Percentiles rank a stretch among this genome's conserved stretches.
phyloP scores from a whole-genome alignment of 2,797 vertebrate species.

The Pogoniulus pusillus region DNA sequence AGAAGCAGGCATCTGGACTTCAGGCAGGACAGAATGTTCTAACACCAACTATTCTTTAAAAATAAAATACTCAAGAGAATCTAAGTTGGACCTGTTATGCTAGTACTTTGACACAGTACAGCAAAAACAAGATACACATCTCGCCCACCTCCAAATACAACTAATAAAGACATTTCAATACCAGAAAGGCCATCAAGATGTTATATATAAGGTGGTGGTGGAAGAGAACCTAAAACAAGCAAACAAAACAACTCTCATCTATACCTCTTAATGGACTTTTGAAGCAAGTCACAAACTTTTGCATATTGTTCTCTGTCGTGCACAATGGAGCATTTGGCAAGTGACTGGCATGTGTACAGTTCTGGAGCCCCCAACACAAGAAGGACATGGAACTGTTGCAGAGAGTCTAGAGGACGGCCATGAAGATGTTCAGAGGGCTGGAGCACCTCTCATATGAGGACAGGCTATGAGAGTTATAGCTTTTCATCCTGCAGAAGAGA shows the following conservation, averaged over 20 bases:
- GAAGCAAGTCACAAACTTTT: too few species aligned
- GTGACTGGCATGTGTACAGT: neutral
- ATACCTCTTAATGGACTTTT: neutral
- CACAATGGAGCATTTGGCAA: neutral
- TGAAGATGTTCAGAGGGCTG: too few species aligned
- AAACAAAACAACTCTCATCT: neutral
- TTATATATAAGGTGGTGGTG: accelerated
- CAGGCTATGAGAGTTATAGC: too few species aligned
- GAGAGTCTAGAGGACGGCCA: too few species aligned
- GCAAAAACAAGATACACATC: neutral
- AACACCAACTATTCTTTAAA: neutral
- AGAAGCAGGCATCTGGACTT: neutral
- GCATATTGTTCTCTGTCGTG: constrained; percentile 19
- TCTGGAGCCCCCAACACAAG: too few species aligned
- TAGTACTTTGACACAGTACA: neutral
- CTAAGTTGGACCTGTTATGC: neutral
- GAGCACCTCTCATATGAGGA: too few species aligned
- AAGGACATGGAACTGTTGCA: too few species aligned
- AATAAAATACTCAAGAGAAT: neutral
- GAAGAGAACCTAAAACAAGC: neutral
- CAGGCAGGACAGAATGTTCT: neutral
- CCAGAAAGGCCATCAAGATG: neutral
- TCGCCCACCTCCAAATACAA: neutral
- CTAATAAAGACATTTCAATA: neutral
- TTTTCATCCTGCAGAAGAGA: too few species aligned